Base-by-base conservation (phyloP, 2,113 vertebrate genomes). In the Ptilonorhynchus violaceus region DNA sequence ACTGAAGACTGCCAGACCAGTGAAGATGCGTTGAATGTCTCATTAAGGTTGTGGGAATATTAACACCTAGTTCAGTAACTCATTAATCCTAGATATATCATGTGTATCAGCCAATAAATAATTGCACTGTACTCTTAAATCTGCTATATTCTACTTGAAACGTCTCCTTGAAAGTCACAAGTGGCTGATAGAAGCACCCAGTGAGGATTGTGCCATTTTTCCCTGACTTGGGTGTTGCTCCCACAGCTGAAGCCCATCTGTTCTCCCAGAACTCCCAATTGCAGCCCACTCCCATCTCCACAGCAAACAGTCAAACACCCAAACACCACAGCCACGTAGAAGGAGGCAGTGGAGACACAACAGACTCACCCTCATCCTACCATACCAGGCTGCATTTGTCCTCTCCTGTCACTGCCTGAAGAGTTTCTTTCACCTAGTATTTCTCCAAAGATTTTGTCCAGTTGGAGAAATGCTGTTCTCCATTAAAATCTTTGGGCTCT, bases 261-360 rank as follows among this genome's bases (percentile, higher is more conserved):
- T 75, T 7, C 39, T 89, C 22, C 47, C 37, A 22, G 13, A 50
- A 84, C 5, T 7, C 13, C 21, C 7, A 33, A 0, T 0, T 76
- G 15, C 20, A 92, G 31, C 31, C 24, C 52, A 10, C 5, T 58
- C 10, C 27, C 7, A 3, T 19, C 16, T 67, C 35, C 31, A 14
- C 22, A 53, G 27, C 55, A 53, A 41, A 31, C 5, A 68, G 6
- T 27, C 17, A 13, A n/a, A 15, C 9, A 30, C 4, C 24, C 17
- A 13, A n/a, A 15, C 9, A 30, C 4, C 24, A 18, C 0, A 2
- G 41, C 30, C 1, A 0, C 15, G 20, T 37, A 47, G 31, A 7
- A 68, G 35, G 46, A 42, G 17, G 16, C 11, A 12, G 2, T 52
- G 21, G 25, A 47, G 37, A 37, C 47, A 39, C 3, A 5, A 9